Percentiles rank a stretch among this genome's conserved stretches.
These are phyloP conservation scores for Pseudomyrmex dendroicus DNA, from an alignment of 1,140 invertebrate genomes.

Conservation along the genomic window DNA sequence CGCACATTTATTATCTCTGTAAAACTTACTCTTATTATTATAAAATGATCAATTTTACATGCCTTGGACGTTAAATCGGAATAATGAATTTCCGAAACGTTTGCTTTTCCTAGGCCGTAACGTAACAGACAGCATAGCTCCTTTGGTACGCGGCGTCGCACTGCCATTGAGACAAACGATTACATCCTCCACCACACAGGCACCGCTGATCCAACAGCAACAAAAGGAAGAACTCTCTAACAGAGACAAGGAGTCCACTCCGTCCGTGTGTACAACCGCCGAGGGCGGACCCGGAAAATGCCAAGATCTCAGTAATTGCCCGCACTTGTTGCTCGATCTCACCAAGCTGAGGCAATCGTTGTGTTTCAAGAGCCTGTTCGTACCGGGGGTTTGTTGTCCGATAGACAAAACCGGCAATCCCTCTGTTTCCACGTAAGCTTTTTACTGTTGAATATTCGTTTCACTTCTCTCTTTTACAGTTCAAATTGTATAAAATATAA, in stretches of 20 bases:
- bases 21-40: too few species aligned
- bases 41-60: too few species aligned
- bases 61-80: too few species aligned
- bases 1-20: background rate
- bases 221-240: slow-evolving; percentile 76
- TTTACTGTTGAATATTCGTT: background rate
- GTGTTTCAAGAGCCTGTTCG: slow-evolving; percentile 96
- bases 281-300: slow-evolving; percentile 92
- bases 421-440: slow-evolving; percentile 8
- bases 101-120: slow-evolving; percentile 84
- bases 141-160: slow-evolving; percentile 89
- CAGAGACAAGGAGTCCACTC: slow-evolving; percentile 75
- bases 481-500: background rate
- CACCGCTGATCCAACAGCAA: slow-evolving; percentile 75
- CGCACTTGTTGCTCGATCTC: slow-evolving; percentile 93
- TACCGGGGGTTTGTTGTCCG: slow-evolving; percentile 96
- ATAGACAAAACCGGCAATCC: slow-evolving; percentile 79
- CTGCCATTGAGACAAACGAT: slow-evolving; percentile 85
- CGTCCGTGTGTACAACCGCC: slow-evolving; percentile 91
- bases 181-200: slow-evolving; percentile 66
- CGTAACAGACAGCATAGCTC: slow-evolving; percentile 91
- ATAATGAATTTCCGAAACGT: background rate
- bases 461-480: background rate
- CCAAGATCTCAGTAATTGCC: slow-evolving; percentile 95
- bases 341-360: slow-evolving; percentile 93